A percentile compares a stretch with the other conserved stretches of the same genome.
These are phyloP conservation scores for Clanis bilineata DNA, from an alignment of 2,888 invertebrate species.

Conservation along the genomic window DNA sequence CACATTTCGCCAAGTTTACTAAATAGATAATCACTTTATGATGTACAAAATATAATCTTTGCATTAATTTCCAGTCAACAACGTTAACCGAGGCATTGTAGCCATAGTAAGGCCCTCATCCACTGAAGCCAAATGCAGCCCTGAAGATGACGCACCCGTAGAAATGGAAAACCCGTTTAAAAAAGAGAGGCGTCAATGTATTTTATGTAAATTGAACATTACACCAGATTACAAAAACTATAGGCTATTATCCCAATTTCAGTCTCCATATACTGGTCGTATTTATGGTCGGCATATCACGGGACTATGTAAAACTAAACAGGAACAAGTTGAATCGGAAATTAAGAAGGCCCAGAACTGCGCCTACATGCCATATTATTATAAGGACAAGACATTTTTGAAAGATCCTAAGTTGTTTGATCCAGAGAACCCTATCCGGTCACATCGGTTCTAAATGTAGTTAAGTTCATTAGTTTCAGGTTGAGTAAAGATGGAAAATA, in stretches of 20 bases:
- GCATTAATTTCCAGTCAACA: slow-evolving; percentile 47
- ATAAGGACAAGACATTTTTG: slow-evolving; percentile 90
- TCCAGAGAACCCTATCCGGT: slow-evolving; percentile 90
- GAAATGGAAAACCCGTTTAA: slow-evolving; percentile 91
- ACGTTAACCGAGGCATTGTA: slow-evolving; percentile 38
- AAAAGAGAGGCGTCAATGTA: slow-evolving; percentile 87
- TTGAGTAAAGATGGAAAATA: background rate
- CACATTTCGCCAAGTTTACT: no score
- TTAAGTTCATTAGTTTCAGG: background rate
- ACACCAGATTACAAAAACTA: slow-evolving; percentile 95
- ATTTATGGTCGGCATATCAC: slow-evolving; percentile 97
- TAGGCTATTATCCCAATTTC: slow-evolving; percentile 95
- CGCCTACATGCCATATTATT: slow-evolving; percentile 91
- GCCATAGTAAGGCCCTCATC: slow-evolving; percentile 44
- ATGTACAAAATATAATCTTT: background rate
- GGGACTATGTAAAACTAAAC: slow-evolving; percentile 93
- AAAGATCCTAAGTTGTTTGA: slow-evolving; percentile 96
- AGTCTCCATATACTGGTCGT: slow-evolving; percentile 96
- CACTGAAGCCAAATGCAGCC: slow-evolving; percentile 32
- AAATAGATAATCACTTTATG: no score
- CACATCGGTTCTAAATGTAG: slow-evolving; percentile 84
- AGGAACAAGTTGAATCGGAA: slow-evolving; percentile 87
- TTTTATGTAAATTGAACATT: slow-evolving; percentile 92
- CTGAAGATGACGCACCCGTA: slow-evolving; percentile 66
- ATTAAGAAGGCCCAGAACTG: slow-evolving; percentile 88